A percentile compares a stretch with the other conserved stretches of the same genome.
Evolutionary conservation across 2,113 vertebrate genomes (phyloP).

Genomic region (Melanocharis versteri): DNA sequence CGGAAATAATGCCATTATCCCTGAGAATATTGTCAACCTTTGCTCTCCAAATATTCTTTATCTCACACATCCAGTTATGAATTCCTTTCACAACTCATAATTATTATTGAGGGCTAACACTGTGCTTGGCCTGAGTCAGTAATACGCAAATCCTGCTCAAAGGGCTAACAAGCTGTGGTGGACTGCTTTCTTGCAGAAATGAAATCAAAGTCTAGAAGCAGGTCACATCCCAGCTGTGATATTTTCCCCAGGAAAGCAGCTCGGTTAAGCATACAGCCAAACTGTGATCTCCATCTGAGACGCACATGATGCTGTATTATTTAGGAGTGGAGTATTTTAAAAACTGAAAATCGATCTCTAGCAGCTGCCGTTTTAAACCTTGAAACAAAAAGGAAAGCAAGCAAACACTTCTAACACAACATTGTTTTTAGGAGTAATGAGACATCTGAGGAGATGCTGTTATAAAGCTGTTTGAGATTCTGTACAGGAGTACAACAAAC

Average conservation of each 20-base stretch:
- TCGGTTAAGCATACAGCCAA: background rate
- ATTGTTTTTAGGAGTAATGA: background rate
- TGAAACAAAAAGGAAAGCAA: background rate
- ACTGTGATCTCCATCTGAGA: background rate
- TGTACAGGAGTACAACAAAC: background rate
- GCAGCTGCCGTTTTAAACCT: background rate
- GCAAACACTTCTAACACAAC: background rate
- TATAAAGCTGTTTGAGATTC: background rate
- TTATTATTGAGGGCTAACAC: background rate
- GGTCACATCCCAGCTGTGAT: conserved; percentile 24
- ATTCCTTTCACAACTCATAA: conserved; percentile 22
- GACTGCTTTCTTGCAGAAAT: background rate
- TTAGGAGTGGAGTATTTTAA: background rate
- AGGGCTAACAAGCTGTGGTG: background rate
- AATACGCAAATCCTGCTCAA: background rate
- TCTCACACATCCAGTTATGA: conserved; percentile 1
- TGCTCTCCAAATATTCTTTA: conserved; percentile 26
- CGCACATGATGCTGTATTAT: background rate
- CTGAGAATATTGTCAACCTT: background rate
- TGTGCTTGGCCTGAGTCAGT: background rate
- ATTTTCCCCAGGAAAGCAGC: conserved; percentile 36
- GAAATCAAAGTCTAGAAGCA: conserved; percentile 19
- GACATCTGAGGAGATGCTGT: background rate
- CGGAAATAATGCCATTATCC: background rate
- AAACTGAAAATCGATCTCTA: background rate